phyloP scores from a whole-genome alignment of 1,140 invertebrate genomes.

The Fopius arisanus region DNA sequence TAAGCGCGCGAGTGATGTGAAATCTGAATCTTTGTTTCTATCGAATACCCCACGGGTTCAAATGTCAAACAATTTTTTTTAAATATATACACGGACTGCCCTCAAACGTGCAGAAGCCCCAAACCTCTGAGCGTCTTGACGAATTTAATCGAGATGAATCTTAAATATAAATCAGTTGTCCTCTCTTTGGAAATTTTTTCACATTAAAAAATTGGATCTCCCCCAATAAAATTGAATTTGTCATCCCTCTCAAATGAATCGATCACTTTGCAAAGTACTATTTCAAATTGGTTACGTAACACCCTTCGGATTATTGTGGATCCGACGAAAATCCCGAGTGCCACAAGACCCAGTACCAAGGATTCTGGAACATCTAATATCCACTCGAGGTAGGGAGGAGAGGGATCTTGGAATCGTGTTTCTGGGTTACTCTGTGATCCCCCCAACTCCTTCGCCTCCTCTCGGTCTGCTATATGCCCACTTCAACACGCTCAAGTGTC shows the following conservation, averaged over 20 bases:
- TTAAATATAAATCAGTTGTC: too few relatives aligned
- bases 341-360: background rate
- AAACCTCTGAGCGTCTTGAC: too few relatives aligned
- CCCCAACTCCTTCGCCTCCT: background rate
- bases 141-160: too few relatives aligned
- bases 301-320: conserved; percentile 2
- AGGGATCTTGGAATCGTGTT: conserved; percentile 14
- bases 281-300: background rate
- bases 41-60: background rate
- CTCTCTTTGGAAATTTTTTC: too few relatives aligned
- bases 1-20: background rate
- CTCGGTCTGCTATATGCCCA: background rate
- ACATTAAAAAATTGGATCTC: too few relatives aligned
- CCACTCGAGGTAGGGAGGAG: background rate
- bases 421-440: conserved; percentile 28
- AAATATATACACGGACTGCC: background rate
- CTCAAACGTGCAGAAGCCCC: too few relatives aligned
- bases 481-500: conserved; percentile 9
- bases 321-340: background rate
- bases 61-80: background rate
- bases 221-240: background rate
- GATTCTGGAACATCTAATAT: conserved; percentile 31
- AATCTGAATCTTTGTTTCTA: conserved; percentile 15
- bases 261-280: background rate
- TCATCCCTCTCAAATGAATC: background rate